Percentiles rank a stretch among this genome's conserved stretches.
Conservation (phyloP, 1,140 invertebrate species). For the Capitella teleta region DNA sequence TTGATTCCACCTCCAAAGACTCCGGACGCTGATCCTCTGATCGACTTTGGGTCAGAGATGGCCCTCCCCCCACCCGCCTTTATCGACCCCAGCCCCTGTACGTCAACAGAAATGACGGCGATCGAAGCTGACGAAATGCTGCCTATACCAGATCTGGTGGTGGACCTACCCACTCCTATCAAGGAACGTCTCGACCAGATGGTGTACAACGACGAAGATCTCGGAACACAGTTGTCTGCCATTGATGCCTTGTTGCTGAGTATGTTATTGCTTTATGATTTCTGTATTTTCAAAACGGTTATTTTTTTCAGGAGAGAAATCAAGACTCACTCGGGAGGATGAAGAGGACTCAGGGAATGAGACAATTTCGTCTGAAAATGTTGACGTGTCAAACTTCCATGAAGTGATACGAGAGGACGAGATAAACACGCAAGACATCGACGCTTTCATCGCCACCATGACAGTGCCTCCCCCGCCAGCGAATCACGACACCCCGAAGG, state of each 20-base stretch:
- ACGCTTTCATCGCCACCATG: constrained; percentile 69
- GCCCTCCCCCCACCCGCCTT: neutral
- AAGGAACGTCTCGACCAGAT: constrained; percentile 1
- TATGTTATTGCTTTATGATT: neutral
- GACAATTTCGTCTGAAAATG: constrained; percentile 15
- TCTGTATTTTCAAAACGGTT: constrained; percentile 1
- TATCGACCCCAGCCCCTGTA: neutral
- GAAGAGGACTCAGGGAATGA: constrained; percentile 16
- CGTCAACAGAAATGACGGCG: neutral
- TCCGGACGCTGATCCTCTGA: constrained; percentile 60
- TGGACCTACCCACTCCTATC: constrained; percentile 7
- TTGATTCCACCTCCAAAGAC: constrained; percentile 69
- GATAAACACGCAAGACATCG: constrained; percentile 43
- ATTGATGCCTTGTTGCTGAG: constrained; percentile 9
- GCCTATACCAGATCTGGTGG: constrained; percentile 4
- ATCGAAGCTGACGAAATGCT: too few relatives aligned
- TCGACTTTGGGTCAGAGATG: neutral
- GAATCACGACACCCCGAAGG: neutral
- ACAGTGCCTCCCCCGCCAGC: constrained; percentile 58
- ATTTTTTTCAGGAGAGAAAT: neutral
- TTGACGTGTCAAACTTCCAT: constrained; percentile 6
- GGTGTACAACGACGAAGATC: constrained; percentile 7
- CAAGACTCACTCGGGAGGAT: constrained; percentile 1
- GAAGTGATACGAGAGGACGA: neutral
- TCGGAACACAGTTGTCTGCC: constrained; percentile 3